Conservation (phyloP, 2,113 vertebrate species). For the Cochlearius cochlearius region DNA sequence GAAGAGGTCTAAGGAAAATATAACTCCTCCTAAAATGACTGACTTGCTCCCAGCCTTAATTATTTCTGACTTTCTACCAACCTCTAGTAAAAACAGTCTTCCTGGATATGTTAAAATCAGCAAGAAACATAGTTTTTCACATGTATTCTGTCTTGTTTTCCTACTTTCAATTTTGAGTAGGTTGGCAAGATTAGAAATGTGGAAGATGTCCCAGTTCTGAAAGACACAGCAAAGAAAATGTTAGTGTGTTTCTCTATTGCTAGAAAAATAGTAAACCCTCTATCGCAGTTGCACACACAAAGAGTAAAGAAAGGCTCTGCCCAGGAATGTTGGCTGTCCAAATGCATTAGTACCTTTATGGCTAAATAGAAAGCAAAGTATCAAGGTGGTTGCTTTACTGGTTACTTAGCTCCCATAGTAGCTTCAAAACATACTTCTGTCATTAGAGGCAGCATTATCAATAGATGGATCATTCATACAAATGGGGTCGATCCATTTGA, state of each 20-base stretch:
- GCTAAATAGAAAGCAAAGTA: neutral
- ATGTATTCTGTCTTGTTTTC: neutral
- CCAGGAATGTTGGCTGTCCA: neutral
- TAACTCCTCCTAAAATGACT: neutral
- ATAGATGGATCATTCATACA: neutral
- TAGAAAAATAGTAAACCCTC: neutral
- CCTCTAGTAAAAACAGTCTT: neutral
- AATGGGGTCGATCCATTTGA: neutral
- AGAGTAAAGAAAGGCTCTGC: neutral
- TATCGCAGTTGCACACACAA: neutral
- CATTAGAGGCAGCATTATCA: neutral
- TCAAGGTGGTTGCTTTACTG: neutral
- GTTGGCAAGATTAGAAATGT: neutral
- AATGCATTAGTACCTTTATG: no score
- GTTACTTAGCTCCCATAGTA: neutral
- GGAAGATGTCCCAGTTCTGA: neutral
- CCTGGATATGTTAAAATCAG: neutral
- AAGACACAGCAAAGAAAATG: neutral
- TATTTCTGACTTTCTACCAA: neutral
- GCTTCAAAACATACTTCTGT: neutral
- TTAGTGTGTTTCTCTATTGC: neutral
- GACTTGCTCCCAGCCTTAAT: neutral
- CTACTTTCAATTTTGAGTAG: neutral
- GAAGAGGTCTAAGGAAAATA: neutral
- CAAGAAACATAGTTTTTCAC: neutral